Percentiles rank a stretch among this genome's conserved stretches.
Conservation (phyloP, 2,888 invertebrate species). For the Scelioninae gen. 1 region DNA sequence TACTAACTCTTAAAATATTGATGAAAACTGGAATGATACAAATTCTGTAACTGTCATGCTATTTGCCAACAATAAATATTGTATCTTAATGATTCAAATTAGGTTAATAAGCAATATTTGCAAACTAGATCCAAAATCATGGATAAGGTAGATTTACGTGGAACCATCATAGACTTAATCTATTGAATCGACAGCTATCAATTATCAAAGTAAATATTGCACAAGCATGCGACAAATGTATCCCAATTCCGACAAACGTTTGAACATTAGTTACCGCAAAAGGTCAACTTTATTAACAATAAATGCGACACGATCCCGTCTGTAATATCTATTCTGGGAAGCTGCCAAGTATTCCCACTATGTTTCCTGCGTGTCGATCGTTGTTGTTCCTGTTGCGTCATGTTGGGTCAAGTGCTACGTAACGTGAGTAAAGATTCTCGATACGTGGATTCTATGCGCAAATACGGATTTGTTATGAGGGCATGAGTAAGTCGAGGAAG, state of each 20-base stretch:
- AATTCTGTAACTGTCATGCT: no score
- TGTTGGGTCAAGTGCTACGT: slow-evolving; percentile 58
- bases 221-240: slow-evolving; percentile 25
- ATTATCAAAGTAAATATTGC: slow-evolving; percentile 10
- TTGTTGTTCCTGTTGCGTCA: slow-evolving; percentile 68
- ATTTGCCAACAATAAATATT: no score
- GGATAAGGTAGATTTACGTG: no score
- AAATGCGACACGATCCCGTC: slow-evolving; percentile 41
- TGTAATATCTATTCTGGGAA: slow-evolving; percentile 64
- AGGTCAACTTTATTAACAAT: slow-evolving; percentile 58
- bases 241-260: slow-evolving; percentile 15
- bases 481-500: slow-evolving; percentile 8
- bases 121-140: no score
- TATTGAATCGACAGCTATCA: no score
- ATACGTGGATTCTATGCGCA: slow-evolving; percentile 31
- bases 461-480: slow-evolving; percentile 32
- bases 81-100: no score
- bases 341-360: slow-evolving; percentile 53
- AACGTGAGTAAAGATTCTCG: slow-evolving; percentile 45
- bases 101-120: no score
- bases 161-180: no score
- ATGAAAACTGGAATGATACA: no score
- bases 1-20: no score
- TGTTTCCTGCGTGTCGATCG: slow-evolving; percentile 16
- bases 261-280: slow-evolving; percentile 37